Evolutionary conservation across 2,113 vertebrate species (phyloP).

Genomic region (Hippopotamus amphibius): DNA sequence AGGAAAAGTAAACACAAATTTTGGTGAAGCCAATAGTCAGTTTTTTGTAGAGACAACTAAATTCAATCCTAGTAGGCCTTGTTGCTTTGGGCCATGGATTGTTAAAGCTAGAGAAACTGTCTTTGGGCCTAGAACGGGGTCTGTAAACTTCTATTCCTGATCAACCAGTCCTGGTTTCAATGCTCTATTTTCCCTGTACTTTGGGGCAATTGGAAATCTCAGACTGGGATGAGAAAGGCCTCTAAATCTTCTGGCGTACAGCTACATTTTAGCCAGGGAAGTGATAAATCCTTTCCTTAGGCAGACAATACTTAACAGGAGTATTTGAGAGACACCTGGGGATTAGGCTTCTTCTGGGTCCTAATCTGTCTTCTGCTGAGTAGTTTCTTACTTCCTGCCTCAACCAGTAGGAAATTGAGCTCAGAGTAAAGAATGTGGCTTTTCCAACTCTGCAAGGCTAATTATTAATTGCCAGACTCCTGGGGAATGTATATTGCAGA

Average conservation of each 20-base stretch:
- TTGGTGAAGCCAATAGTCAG: background rate
- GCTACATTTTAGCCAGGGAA: conserved; percentile 33
- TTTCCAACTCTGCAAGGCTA: conserved; percentile 26
- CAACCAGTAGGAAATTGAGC: conserved; percentile 45
- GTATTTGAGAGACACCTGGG: conserved; percentile 19
- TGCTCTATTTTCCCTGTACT: background rate
- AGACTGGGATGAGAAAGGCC: background rate
- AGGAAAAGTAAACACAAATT: background rate
- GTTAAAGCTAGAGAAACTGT: background rate
- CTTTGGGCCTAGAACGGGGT: background rate
- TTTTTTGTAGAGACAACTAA: background rate
- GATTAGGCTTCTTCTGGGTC: conserved; percentile 49
- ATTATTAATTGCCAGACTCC: conserved; percentile 46
- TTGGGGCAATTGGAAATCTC: background rate
- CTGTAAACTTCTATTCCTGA: background rate
- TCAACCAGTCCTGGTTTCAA: background rate
- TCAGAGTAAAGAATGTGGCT: conserved; percentile 10
- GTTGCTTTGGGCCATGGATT: background rate
- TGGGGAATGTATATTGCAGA: background rate
- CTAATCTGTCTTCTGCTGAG: conserved; percentile 45
- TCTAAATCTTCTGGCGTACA: conserved; percentile 1
- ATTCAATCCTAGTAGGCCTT: background rate
- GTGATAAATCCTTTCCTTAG: background rate
- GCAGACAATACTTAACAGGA: conserved; percentile 18
- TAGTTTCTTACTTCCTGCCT: conserved; percentile 32